Conservation (phyloP, 2,888 invertebrate genomes). For the Dusona sp. region DNA sequence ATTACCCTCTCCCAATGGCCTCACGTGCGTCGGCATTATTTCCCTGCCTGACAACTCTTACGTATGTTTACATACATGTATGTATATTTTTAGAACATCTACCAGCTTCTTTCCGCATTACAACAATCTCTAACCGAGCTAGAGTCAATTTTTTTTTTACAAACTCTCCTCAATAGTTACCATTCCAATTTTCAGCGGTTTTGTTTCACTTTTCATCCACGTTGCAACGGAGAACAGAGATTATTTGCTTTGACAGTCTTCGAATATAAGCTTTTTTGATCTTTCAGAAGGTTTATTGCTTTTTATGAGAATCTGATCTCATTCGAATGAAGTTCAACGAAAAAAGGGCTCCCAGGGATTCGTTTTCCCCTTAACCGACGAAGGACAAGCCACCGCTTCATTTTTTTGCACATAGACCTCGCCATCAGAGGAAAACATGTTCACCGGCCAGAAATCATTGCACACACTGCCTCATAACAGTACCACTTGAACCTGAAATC, state of each 20-base stretch:
- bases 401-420: neutral
- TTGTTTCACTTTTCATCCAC: neutral
- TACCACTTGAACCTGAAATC: neutral
- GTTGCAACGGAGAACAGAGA: neutral
- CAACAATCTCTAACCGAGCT: neutral
- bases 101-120: neutral
- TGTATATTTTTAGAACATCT: neutral
- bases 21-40: slow-evolving; percentile 11
- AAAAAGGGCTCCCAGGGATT: neutral
- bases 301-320: neutral
- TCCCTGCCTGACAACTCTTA: neutral
- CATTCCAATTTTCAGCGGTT: neutral
- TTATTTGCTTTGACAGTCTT: neutral
- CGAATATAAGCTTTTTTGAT: neutral
- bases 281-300: neutral
- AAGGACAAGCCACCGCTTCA: neutral
- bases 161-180: neutral
- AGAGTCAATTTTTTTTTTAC: neutral
- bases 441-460: neutral
- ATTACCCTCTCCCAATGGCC: slow-evolving; percentile 16
- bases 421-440: neutral
- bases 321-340: neutral
- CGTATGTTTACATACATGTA: slow-evolving; percentile 13
- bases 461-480: neutral
- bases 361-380: neutral